phyloP scores from a whole-genome alignment of 1,140 invertebrate species.

The Mya arenaria region DNA sequence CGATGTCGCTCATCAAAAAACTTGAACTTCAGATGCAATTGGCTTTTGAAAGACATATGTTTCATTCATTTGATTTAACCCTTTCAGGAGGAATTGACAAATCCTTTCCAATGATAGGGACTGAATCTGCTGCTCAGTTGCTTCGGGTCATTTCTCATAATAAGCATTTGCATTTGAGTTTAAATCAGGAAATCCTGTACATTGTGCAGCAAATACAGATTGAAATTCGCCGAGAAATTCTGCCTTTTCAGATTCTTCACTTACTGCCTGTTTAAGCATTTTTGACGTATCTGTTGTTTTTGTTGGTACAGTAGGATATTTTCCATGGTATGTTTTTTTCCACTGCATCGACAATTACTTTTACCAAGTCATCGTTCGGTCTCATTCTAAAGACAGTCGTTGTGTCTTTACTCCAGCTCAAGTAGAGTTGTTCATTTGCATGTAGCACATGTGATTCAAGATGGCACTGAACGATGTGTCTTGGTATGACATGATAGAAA shows the following conservation, averaged over 20 bases:
- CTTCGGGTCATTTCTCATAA: background rate
- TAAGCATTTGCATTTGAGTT: background rate
- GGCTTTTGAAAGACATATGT: conserved; percentile 15
- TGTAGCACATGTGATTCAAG: background rate
- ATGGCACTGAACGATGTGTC: conserved; percentile 1
- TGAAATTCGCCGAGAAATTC: conserved; percentile 17
- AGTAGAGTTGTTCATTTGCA: background rate
- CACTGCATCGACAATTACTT: background rate
- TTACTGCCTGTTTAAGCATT: background rate
- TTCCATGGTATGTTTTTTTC: background rate
- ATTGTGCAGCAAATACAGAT: conserved; percentile 10
- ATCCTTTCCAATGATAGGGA: background rate
- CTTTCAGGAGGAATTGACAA: background rate
- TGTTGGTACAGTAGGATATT: background rate
- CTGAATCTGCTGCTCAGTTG: background rate
- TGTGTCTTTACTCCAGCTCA: background rate
- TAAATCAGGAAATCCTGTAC: too few relatives aligned
- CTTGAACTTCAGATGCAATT: conserved; percentile 13
- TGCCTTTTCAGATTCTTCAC: background rate
- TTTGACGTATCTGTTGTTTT: background rate
- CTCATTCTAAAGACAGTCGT: background rate
- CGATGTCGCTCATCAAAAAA: conserved; percentile 6
- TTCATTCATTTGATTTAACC: background rate
- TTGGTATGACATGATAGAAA: conserved; percentile 7
- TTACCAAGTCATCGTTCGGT: background rate